A percentile compares a stretch with the other conserved stretches of the same genome.
These are phyloP conservation scores for Scaptomyza graminum DNA, from an alignment of 1,140 invertebrate genomes.

Conservation along the genomic window DNA sequence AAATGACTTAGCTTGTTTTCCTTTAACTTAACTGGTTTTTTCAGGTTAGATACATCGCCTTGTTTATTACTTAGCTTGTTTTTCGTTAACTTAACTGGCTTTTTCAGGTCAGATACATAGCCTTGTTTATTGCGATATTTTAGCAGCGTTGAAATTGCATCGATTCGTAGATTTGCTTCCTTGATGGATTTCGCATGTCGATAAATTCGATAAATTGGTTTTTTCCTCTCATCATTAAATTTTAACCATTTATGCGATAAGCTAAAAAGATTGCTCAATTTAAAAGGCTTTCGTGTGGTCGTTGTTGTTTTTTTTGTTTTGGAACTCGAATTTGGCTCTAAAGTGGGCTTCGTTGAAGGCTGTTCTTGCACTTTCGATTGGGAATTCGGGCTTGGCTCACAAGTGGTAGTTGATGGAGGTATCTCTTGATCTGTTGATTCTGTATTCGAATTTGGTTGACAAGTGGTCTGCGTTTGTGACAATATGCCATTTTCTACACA, in stretches of 20 bases:
- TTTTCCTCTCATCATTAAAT: background rate
- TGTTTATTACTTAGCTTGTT: background rate
- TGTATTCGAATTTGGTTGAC: background rate
- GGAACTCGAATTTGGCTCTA: background rate
- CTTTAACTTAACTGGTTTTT: background rate
- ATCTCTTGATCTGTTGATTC: background rate
- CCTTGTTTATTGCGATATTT: constrained; percentile 31
- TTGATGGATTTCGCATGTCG: constrained; percentile 12
- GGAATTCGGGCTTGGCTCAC: background rate
- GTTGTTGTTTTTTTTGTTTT: too few relatives aligned
- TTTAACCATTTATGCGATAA: background rate
- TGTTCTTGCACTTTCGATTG: background rate
- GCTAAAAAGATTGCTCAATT: background rate
- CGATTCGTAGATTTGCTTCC: constrained; percentile 27
- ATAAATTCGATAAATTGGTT: background rate
- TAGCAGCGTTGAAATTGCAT: constrained; percentile 39
- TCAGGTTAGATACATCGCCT: background rate
- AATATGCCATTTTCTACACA: background rate
- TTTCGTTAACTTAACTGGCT: background rate
- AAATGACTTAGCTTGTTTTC: background rate
- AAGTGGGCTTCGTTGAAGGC: too few relatives aligned
- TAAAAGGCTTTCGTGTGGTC: background rate
- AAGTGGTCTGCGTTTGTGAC: background rate
- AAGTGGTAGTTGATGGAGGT: too few relatives aligned
- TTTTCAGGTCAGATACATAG: background rate